Evolutionary conservation across 1,140 invertebrate species (phyloP).

Genomic region (Macrostomum lignano): DNA sequence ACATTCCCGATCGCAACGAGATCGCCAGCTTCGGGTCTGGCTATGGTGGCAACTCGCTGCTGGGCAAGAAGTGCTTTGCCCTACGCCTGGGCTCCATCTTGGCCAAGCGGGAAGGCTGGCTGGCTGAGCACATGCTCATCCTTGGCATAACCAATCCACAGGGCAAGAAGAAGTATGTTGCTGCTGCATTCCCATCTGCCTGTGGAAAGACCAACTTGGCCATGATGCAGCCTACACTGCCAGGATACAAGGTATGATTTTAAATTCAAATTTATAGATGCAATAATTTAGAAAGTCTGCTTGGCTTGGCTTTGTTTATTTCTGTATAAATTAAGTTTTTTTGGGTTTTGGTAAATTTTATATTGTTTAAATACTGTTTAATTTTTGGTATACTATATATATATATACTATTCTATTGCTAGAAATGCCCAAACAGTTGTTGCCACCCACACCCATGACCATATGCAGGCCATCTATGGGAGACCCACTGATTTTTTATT

Average conservation of each 20-base stretch:
- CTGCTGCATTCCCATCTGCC: conserved; percentile 6
- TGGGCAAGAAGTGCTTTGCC: conserved; percentile 96
- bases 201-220: conserved; percentile 7
- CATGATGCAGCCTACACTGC: conserved; percentile 5
- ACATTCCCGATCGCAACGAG: conserved; percentile 41
- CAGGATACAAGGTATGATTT: conserved; percentile 8
- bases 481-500: too few relatives aligned
- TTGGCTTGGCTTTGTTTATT: not conserved
- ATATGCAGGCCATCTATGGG: too few relatives aligned
- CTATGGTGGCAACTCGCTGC: conserved; percentile 87
- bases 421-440: too few relatives aligned
- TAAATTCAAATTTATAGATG: not conserved
- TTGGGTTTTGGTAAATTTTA: not conserved
- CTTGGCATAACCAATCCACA: conserved; percentile 6
- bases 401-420: too few relatives aligned
- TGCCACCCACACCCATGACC: too few relatives aligned
- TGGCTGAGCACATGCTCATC: conserved; percentile 71
- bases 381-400: too few relatives aligned
- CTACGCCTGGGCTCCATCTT: conserved; percentile 77
- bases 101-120: conserved; percentile 72
- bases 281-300: not conserved
- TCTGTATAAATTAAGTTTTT: not conserved
- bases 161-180: conserved; percentile 5
- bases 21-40: conserved; percentile 77
- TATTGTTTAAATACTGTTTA: not conserved